These are phyloP conservation scores for Ricordea florida DNA, from an alignment of 92 coral and sea anemone species.

Conservation along the genomic window DNA sequence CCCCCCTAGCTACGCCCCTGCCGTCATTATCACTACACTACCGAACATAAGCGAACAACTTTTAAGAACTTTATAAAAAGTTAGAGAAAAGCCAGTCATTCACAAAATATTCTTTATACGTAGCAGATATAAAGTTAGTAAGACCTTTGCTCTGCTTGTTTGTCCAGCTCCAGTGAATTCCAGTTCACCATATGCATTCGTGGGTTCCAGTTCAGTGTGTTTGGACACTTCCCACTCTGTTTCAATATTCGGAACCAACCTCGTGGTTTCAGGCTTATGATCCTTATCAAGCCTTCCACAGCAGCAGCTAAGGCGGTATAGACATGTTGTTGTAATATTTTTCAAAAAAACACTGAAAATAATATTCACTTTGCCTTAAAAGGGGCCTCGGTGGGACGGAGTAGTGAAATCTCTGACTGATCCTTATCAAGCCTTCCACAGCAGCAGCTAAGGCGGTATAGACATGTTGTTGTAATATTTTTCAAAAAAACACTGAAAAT, in stretches of 20 bases:
- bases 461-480: too few relatives aligned
- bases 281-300: slow-evolving; percentile 70
- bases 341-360: too few relatives aligned
- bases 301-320: slow-evolving; percentile 45
- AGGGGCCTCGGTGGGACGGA: too few relatives aligned
- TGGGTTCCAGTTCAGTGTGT: slow-evolving; percentile 68
- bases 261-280: slow-evolving; percentile 56
- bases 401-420: too few relatives aligned
- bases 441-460: slow-evolving; percentile 45
- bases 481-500: too few relatives aligned
- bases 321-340: too few relatives aligned
- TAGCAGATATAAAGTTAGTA: not conserved
- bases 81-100: too few relatives aligned
- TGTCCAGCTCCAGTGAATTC: slow-evolving; percentile 91
- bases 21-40: too few relatives aligned
- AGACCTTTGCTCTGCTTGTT: slow-evolving; percentile 84
- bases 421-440: slow-evolving; percentile 70
- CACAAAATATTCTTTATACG: not conserved
- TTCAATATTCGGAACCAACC: slow-evolving; percentile 25
- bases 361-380: too few relatives aligned
- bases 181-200: slow-evolving; percentile 84
- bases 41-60: too few relatives aligned
- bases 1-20: too few relatives aligned
- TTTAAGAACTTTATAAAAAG: too few relatives aligned
- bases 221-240: slow-evolving; percentile 54